Conservation (phyloP, 92 coral and sea anemone genomes). For the Palythoa caribaeorum region DNA sequence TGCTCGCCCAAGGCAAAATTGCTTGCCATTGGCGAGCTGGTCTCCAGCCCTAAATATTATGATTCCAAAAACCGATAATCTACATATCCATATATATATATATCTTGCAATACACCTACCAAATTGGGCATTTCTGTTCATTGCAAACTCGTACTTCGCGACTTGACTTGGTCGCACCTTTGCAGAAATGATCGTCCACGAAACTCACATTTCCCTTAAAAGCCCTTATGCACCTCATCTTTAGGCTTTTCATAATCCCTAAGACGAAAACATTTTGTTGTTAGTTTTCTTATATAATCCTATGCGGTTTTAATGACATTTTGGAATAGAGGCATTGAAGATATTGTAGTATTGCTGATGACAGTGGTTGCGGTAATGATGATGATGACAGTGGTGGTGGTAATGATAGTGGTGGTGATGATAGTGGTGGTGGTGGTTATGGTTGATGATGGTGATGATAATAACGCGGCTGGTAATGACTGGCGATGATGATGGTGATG, state of each 20-base stretch:
- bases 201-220: constrained; percentile 75
- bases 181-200: constrained; percentile 74
- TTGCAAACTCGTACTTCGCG: constrained; percentile 89
- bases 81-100: too few species aligned
- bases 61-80: too few species aligned
- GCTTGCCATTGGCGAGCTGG: too few species aligned
- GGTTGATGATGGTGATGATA: background rate
- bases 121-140: constrained; percentile 89
- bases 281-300: too few species aligned
- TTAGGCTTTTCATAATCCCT: constrained; percentile 89
- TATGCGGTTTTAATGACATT: too few species aligned
- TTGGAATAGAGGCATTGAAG: too few species aligned
- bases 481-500: background rate
- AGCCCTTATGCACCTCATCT: constrained; percentile 88
- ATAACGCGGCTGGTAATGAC: too few species aligned
- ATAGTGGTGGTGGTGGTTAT: background rate
- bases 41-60: too few species aligned
- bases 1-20: too few species aligned
- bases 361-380: background rate
- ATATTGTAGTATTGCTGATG: background rate
- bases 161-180: constrained; percentile 89
- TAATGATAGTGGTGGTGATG: background rate
- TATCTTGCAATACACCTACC: constrained; percentile 58
- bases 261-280: background rate
- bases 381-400: background rate